Evolutionary conservation across 1,140 invertebrate genomes (phyloP).

Genomic region (Druon quercuslanigerum): DNA sequence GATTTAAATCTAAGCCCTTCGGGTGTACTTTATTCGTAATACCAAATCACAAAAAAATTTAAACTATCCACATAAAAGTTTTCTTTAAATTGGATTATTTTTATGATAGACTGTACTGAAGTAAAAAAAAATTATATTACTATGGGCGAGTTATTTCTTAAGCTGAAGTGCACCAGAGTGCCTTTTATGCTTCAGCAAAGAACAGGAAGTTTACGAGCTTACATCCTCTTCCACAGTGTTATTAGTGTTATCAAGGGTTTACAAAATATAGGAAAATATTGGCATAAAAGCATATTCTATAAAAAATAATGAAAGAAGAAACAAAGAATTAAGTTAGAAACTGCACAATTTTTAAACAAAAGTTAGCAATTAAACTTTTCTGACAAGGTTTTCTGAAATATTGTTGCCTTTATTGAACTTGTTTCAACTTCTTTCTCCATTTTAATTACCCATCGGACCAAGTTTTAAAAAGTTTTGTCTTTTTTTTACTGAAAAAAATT

Average conservation of each 20-base stretch:
- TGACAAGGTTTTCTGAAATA: no score
- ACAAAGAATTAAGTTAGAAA: neutral
- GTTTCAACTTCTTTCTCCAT: neutral
- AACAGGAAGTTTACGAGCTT: constrained; percentile 13
- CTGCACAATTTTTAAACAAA: neutral
- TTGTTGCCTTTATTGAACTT: neutral
- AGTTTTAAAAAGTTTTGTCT: constrained; percentile 1
- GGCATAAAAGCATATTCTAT: neutral
- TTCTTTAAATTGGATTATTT: no score
- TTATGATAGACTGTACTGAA: neutral
- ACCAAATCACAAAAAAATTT: no score
- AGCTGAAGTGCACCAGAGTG: neutral
- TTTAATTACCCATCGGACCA: constrained; percentile 11
- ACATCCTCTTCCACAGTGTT: neutral
- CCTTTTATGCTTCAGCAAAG: constrained; percentile 3
- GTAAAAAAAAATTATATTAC: constrained; percentile 4
- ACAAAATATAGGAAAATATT: neutral
- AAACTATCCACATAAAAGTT: no score
- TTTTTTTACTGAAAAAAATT: neutral
- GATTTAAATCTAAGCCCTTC: no score
- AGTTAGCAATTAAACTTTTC: neutral
- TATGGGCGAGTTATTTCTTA: constrained; percentile 17
- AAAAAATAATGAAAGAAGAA: neutral
- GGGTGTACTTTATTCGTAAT: no score
- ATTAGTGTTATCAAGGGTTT: constrained; percentile 4